Evolutionary conservation across 2,888 invertebrate species (phyloP), one percentile per base, ranked within the genome.

Genomic region (Penaeus monodon): DNA sequence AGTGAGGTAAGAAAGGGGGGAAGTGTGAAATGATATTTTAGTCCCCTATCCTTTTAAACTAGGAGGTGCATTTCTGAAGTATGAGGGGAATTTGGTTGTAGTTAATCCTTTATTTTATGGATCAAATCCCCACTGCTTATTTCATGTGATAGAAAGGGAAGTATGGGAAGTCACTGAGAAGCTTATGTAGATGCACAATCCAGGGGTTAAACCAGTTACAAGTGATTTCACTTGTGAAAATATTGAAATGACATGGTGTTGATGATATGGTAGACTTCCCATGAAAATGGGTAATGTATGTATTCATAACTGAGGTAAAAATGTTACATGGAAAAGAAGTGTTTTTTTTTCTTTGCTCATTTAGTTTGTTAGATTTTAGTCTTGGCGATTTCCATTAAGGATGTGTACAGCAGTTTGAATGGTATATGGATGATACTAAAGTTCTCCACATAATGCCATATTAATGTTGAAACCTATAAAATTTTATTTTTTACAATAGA

Each of bases 131-230:
- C 85, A 70, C 80, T 79, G 38, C 70, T 74, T 70, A 74, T 80
- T 73, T 80, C 70, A 79, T 85, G 85, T 85, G 80, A 85, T 85
- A 85, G 79, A 80, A 64, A 68, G 70, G 73, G 70, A 57, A 73
- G 74, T 73, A 66, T 85, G 44, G 73, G 63, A 24, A 78, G 57
- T 74, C 73, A 84, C 29, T 44, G 49, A 70, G 38, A 64, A 80
- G 64, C 38, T 33, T 38, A 80, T 76, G 44, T 49, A 57, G 22
- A 74, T n/a, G 73, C 80, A 85, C 76, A 85, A 73, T 74, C 74
- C 63, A 65, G 63, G 63, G 74, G 79, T 22, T 70, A 57, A 57
- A 73, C 33, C 63, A 64, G 57, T 68, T 66, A 57, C 57, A 57
- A 57, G 57, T 57, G 57, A 49, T 65, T 64, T 64, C 63, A 64